Evolutionary conservation across 2,888 invertebrate species (phyloP).

Genomic region (Pristionchus entomophagus): DNA sequence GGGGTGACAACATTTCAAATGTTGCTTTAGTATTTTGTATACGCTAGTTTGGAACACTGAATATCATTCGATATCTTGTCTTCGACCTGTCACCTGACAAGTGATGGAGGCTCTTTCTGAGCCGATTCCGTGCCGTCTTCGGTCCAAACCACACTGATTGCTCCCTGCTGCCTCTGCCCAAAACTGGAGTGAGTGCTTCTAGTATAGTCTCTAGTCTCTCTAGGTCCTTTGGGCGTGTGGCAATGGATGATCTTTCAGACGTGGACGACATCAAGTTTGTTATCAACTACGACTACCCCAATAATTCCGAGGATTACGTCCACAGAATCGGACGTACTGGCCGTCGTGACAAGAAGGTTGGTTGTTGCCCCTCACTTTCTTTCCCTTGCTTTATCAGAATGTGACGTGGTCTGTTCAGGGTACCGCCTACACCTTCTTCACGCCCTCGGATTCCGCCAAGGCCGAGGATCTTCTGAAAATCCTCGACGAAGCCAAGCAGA

Average conservation of each 20-base stretch:
- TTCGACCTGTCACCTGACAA: background rate
- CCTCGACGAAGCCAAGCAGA: constrained; percentile 92
- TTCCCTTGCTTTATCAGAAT: background rate
- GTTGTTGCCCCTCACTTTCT: background rate
- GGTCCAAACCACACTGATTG: background rate
- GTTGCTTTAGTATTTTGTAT: background rate
- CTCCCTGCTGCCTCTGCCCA: background rate
- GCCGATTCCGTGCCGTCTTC: background rate
- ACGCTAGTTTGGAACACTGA: background rate
- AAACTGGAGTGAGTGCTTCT: constrained; percentile 16
- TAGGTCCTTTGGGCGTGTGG: too few species aligned
- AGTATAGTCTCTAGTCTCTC: background rate
- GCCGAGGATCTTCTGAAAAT: constrained; percentile 89
- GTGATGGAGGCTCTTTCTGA: background rate
- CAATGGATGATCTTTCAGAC: constrained; percentile 82
- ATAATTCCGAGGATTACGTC: constrained; percentile 96
- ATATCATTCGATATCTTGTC: background rate
- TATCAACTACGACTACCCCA: constrained; percentile 97
- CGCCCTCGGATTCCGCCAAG: constrained; percentile 88
- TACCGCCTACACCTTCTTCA: constrained; percentile 97
- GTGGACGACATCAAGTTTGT: constrained; percentile 97
- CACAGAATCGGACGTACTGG: constrained; percentile 96
- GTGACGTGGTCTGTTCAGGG: constrained; percentile 57
- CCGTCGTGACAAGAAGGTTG: constrained; percentile 88
- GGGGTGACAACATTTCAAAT: background rate